Base-by-base conservation (phyloP, 2,888 invertebrate species). In the Hydropsyche betteni region DNA sequence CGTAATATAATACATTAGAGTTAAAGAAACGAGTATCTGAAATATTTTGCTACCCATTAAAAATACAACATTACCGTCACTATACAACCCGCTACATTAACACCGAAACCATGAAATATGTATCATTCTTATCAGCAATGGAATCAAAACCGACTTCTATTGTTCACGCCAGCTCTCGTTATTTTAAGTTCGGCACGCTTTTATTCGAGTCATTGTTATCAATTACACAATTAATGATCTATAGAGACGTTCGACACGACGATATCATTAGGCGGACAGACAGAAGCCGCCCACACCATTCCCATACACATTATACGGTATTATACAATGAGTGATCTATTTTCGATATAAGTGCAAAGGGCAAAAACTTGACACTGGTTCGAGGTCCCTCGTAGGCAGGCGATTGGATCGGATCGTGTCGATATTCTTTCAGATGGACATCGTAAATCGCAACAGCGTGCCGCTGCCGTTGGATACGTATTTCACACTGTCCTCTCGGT, bases 341-440 rank as follows among this genome's bases (percentile, higher is more conserved):
- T 64, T 64, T 64, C 8, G 36, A 8, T 33, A 8, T 36, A 24
- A 55, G 58, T 36, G 61, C 44, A 55, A 58, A 72, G 72, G 72
- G 72, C 72, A 72, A 38, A 64, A 61, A 58, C 61, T 58, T 72
- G 61, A 38, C 72, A 72, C 16, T 51, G 69, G 69, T n/a, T 36
- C 55, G 55, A 55, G 72, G 72, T 58, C 33, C 58, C 8, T 8
- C 8, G 58, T 58, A 8, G 53, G 44, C 44, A 8, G 24, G 58
- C 38, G 51, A 70, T 52, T 70, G 70, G 70, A 70, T 70, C 70
- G 70, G 70, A 70, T 70, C 70, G 70, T 70, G 70, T 34, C 10
- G 6, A 44, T 51, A 53, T 69, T 70, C 70, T 70, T 24, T 24
- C 70, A 24, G 70, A 70, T 70, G 70, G 70, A 70, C 70, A 53